These are phyloP conservation scores for Numenius arquata DNA, from an alignment of 2,113 vertebrate species.

Conservation along the genomic window DNA sequence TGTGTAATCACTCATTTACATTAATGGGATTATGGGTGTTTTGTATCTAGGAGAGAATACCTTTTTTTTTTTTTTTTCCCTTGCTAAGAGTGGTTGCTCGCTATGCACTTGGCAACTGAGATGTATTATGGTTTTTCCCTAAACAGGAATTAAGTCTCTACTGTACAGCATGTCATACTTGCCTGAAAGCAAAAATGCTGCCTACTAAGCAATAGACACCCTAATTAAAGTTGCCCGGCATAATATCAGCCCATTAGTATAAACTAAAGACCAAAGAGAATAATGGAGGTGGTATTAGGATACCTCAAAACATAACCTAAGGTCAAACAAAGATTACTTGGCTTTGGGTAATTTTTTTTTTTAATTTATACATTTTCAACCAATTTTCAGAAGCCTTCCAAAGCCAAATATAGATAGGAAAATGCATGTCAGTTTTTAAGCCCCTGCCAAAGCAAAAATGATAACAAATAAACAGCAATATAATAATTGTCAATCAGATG, in stretches of 20 bases:
- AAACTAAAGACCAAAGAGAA: slow-evolving; percentile 53
- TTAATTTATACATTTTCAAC: slow-evolving; percentile 5
- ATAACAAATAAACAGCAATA: slow-evolving; percentile 51
- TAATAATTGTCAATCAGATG: slow-evolving; percentile 61
- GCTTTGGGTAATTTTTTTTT: slow-evolving; percentile 14
- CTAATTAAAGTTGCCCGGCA: slow-evolving; percentile 60
- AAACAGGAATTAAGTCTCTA: slow-evolving; percentile 47
- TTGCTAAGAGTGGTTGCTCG: neutral
- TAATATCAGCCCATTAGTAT: slow-evolving; percentile 43
- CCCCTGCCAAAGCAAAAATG: slow-evolving; percentile 39
- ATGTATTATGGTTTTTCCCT: neutral
- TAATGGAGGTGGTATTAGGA: slow-evolving; percentile 10
- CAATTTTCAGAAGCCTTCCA: neutral
- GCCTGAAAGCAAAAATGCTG: slow-evolving; percentile 61
- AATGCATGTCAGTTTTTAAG: slow-evolving; percentile 12
- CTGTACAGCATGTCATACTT: slow-evolving; percentile 47
- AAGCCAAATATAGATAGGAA: slow-evolving; percentile 44
- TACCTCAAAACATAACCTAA: slow-evolving; percentile 11
- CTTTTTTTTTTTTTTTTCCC: neutral
- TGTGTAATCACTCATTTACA: slow-evolving; percentile 51
- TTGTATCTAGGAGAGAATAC: slow-evolving; percentile 34
- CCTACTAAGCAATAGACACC: slow-evolving; percentile 48
- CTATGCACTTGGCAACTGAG: slow-evolving; percentile 28
- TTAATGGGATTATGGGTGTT: slow-evolving; percentile 53
- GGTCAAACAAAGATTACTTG: slow-evolving; percentile 29